These are phyloP conservation scores for Nannoperca obscura DNA, from an alignment of 2,797 vertebrate genomes.

Conservation along the genomic window DNA sequence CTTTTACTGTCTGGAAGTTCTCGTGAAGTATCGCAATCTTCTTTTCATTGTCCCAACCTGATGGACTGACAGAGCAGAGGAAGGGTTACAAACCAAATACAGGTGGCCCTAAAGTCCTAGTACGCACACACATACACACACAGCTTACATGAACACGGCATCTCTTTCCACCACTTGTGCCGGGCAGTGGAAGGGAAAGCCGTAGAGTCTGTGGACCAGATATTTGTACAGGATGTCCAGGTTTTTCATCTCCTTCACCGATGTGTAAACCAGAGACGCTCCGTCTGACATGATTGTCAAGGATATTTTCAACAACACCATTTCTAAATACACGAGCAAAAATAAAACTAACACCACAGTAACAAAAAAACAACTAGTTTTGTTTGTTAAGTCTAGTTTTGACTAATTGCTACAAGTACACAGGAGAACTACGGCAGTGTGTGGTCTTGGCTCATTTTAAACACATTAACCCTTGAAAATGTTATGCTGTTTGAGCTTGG, in stretches of 20 bases:
- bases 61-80: constrained; percentile 86
- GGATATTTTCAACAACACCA: constrained; percentile 59
- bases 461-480: constrained; percentile 22
- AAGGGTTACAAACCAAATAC: constrained; percentile 34
- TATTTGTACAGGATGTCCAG: constrained; percentile 99
- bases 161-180: constrained; percentile 98
- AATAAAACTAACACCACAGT: constrained; percentile 2
- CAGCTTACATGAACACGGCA: constrained; percentile 98
- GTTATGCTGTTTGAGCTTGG: background rate
- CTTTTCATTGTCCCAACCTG: constrained; percentile 99
- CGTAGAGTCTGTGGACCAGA: constrained; percentile 96
- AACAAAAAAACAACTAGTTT: constrained; percentile 2
- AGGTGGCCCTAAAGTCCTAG: background rate
- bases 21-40: constrained; percentile 98
- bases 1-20: constrained; percentile 96
- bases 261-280: constrained; percentile 97
- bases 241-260: constrained; percentile 99
- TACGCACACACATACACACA: background rate
- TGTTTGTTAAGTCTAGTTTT: background rate
- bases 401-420: background rate
- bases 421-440: background rate
- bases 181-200: constrained; percentile 94
- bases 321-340: background rate
- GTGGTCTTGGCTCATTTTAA: constrained; percentile 13
- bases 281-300: constrained; percentile 91